These are phyloP conservation scores for Volucella inflata DNA, from an alignment of 2,888 invertebrate species.

Conservation along the genomic window DNA sequence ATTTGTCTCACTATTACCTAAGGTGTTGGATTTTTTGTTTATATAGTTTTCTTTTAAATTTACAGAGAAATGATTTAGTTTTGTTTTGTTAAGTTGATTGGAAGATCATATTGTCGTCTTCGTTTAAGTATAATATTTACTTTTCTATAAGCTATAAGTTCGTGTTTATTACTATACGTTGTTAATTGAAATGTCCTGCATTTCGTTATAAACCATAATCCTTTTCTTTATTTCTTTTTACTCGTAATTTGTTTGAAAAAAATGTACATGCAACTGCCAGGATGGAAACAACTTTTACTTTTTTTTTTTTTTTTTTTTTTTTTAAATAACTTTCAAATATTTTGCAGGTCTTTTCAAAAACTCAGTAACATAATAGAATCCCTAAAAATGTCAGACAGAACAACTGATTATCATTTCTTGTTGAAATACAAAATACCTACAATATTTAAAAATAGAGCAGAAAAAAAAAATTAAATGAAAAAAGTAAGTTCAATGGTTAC, in stretches of 20 bases:
- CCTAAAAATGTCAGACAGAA: slow-evolving; percentile 73
- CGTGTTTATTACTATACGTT: slow-evolving; percentile 48
- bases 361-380: slow-evolving; percentile 67
- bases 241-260: slow-evolving; percentile 4
- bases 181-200: slow-evolving; percentile 69
- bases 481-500: slow-evolving; percentile 5
- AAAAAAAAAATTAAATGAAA: neutral
- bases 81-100: slow-evolving; percentile 30
- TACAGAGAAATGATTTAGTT: slow-evolving; percentile 29
- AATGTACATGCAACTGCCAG: slow-evolving; percentile 56
- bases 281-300: slow-evolving; percentile 56
- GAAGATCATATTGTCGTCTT: slow-evolving; percentile 69
- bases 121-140: slow-evolving; percentile 11
- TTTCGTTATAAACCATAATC: slow-evolving; percentile 10
- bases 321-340: no score
- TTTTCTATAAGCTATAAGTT: slow-evolving; percentile 19
- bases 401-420: slow-evolving; percentile 9
- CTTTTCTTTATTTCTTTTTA: slow-evolving; percentile 14
- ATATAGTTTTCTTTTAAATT: slow-evolving; percentile 38
- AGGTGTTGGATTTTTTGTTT: slow-evolving; percentile 30
- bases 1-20: slow-evolving; percentile 54
- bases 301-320: neutral
- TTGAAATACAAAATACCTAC: slow-evolving; percentile 13
- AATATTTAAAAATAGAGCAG: neutral
- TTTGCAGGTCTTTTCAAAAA: slow-evolving; percentile 56